Base-by-base conservation (phyloP, 53 echinoderm and acorn worm genomes). In the Apostichopus leukothele region DNA sequence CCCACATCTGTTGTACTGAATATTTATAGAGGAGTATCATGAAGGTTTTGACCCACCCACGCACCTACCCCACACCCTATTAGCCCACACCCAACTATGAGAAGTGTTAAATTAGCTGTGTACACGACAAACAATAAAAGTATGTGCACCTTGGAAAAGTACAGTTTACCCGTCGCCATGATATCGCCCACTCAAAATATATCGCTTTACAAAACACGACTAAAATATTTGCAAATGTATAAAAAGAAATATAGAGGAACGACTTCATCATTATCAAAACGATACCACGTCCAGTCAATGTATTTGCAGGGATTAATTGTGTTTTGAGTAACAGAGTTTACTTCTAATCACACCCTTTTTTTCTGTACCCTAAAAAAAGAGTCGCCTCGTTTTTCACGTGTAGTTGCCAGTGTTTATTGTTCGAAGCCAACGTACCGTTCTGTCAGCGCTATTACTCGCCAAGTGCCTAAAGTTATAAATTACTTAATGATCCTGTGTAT, bases 401-500 rank as follows among this genome's bases (percentile, higher is more conserved):
- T 50, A 20, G 77, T 67, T 67, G 67, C 25, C 67, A 67, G 63
- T 85, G 51, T 85, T 85, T 85, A 85, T 85, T 85, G 85, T 85
- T 85, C 67, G 66, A 85, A 85, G 85, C 12, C 85, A 85, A 67
- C 85, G 27, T 85, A 85, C 66, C 85, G 66, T 85, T 67, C 85
- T 85, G 85, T 85, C 85, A 85, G 66, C 85, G 66, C 85, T 50
- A 85, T 50, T 51, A 26, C 85, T 67, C 50, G 39, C 60, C 63
- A 67, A 67, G 85, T 85, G 85, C 85, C 85, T 50, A 50, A 67
- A 85, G 85, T 85, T 85, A 85, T 85, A 85, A 85, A 85, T 85
- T 85, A 85, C 85, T 85, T 85, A 85, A 85, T 85, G 85, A 85
- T 85, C 50, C 85, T 67, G 85, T 67, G 85, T 85, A 63, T 85